Evolutionary conservation across 1,140 invertebrate genomes (phyloP), one percentile per base, ranked within the genome.

Genomic region (Pseudobourletiella spinata): DNA sequence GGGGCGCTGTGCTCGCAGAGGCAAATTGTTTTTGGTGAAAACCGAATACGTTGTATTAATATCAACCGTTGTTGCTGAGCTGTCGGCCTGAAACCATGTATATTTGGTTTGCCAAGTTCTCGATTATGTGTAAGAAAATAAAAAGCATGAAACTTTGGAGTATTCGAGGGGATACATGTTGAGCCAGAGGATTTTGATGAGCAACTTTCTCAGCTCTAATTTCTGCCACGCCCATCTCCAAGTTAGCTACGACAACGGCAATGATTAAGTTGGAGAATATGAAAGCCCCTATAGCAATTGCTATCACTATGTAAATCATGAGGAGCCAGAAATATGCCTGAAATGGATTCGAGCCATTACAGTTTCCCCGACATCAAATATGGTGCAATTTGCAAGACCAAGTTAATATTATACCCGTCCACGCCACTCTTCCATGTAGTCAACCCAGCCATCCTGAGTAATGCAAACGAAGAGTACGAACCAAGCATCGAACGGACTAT

Each of bases 261-360:
- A 72, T 71, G 35, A 71, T 69, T n/a, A 72, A 61, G 58, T 72
- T 72, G n/a, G 71, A 59, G 48, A 72, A 72, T 6, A 72, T 60
- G 42, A 72, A 72, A 25, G 71, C 69, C 16, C 69, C 71, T 29
- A 72, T 48, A 20, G 66, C 63, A 14, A 72, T 65, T 22, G 59
- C 57, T 15, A 72, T 28, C 8, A 71, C 60, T 6, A 72, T 52
- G 60, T 71, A 72, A 28, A 61, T 32, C n/a, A 59, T 39, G 2
- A 63, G 29, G 8, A 52, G 22, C 18, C 42, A 26, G 28, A 62
- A 57, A n/a, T 32, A 56, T n/a, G 6, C 6, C 30, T 54, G 26
- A 29, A 46, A 70, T 28, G n/a, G 32, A 39, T 39, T 39, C n/a
- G 32, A 54, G 3, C n/a, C 8, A 8, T 22, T 25, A 8, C n/a